Percentiles rank a stretch among this genome's conserved stretches.
Conservation (phyloP, 2,797 vertebrate species). For the Helostoma temminkii region DNA sequence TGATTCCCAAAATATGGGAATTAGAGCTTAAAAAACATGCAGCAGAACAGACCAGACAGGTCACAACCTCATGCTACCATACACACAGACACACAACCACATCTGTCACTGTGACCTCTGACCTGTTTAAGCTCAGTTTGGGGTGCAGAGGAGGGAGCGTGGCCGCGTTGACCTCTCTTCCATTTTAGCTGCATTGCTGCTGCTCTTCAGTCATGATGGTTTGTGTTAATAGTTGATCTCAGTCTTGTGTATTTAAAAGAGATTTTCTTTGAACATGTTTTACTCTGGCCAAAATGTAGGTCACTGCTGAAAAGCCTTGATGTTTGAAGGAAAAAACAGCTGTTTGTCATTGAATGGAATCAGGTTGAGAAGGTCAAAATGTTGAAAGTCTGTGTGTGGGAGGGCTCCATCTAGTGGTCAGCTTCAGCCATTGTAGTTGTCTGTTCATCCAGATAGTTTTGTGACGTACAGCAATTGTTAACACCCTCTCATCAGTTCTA, state of each 20-base stretch:
- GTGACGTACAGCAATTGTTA: background rate
- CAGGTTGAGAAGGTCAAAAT: background rate
- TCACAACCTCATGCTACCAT: constrained; percentile 28
- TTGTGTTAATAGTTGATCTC: no score
- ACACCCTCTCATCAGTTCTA: background rate
- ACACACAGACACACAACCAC: constrained; percentile 34
- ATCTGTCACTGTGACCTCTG: constrained; percentile 55
- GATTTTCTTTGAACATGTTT: background rate
- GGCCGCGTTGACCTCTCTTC: background rate
- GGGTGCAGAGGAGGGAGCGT: constrained; percentile 11
- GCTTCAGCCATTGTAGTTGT: fast-evolving
- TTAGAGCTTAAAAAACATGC: constrained; percentile 1
- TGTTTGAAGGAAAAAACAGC: constrained; percentile 18
- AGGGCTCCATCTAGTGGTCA: constrained; percentile 53
- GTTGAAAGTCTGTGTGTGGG: constrained; percentile 3
- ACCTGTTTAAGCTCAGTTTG: constrained; percentile 20
- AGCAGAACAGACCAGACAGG: constrained; percentile 41
- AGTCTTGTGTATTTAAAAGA: background rate
- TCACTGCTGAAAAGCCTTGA: constrained; percentile 1
- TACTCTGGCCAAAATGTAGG: background rate
- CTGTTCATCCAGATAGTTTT: background rate
- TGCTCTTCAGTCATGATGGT: background rate
- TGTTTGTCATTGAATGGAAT: constrained; percentile 11
- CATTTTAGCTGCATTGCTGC: background rate
- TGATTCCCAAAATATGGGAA: constrained; percentile 29